These are phyloP conservation scores for Stomatorhinus walkeri DNA, from an alignment of 2,797 vertebrate genomes.

Conservation along the genomic window DNA sequence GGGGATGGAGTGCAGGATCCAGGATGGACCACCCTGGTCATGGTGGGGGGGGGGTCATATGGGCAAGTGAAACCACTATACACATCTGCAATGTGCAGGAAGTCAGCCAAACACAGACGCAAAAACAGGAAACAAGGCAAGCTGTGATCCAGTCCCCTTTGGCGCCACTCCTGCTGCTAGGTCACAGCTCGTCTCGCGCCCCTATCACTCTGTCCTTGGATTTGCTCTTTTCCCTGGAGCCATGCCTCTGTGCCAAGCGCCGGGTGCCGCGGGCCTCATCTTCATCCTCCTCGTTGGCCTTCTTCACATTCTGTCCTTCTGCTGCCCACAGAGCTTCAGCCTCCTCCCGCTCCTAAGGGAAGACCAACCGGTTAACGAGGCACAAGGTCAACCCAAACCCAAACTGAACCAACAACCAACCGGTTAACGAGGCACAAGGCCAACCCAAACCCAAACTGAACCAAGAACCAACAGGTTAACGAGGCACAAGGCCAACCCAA, in stretches of 20 bases:
- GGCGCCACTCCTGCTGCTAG: slow-evolving; percentile 4
- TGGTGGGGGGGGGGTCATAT: background rate
- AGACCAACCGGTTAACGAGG: slow-evolving; percentile 8
- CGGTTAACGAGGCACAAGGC: background rate
- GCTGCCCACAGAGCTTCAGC: slow-evolving; percentile 62
- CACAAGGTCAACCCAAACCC: background rate
- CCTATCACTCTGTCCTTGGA: slow-evolving; percentile 48
- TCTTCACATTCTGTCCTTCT: slow-evolving; percentile 46
- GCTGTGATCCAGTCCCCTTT: background rate
- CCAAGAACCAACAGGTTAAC: background rate
- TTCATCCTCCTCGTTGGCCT: slow-evolving; percentile 42
- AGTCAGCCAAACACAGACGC: background rate
- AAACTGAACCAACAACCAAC: background rate
- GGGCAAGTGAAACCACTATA: background rate
- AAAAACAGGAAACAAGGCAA: background rate
- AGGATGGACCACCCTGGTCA: background rate
- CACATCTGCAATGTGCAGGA: background rate
- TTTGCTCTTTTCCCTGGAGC: slow-evolving; percentile 51
- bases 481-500: background rate
- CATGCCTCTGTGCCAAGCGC: slow-evolving; percentile 56
- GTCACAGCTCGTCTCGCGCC: slow-evolving; percentile 62
- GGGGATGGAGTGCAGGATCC: background rate
- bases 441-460: background rate
- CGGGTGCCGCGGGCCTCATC: slow-evolving; percentile 21
- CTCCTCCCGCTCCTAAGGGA: slow-evolving; percentile 72